Base-by-base conservation (phyloP, 2,888 invertebrate species). In the Scrobipalpa atriplicella region DNA sequence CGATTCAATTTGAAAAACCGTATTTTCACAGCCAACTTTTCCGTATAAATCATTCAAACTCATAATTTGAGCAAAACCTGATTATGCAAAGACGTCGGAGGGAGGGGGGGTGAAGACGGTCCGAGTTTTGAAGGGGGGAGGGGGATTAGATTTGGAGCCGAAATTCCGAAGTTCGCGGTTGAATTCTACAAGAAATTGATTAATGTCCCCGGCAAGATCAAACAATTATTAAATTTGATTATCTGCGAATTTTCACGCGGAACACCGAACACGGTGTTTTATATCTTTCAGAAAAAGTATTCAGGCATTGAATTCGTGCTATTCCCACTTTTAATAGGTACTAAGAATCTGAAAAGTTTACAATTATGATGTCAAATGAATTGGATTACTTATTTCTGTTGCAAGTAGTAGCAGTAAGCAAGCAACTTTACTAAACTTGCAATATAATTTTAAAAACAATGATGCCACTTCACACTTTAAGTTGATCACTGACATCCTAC, bases 221-320 rank as follows among this genome's bases (percentile, higher is more conserved):
- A 84, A 88, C 84, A 88, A 89, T 89, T 88, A 86, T 82, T 76
- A 79, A 84, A 89, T 88, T 84, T 79, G 83, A 85, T 88, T 85
- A 85, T 82, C 78, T 78, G 76, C 77, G 78, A 80, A 77, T 60
- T 62, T 67, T 60, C 64, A 16, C 47, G 47, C 47, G 5, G 47
- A n/a, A 29, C 5, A 29, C 5, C 5, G 29, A n/a, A 1, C 16
- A n/a, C 16, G 47, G 0, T 47, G 47, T 47, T 43, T 43, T 47
- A 16, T 16, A 16, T n/a, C 47, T 16, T 16, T 16, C n/a, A 47
- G 5, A 16, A 7, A 47, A 47, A 47, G n/a, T 43, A n/a, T n/a
- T 43, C 13, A 43, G 47, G 47, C n/a, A 29, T 29, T 29, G 29
- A 29, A 29, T 29, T 29, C 29, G 29, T 29, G 29, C 29, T 29